Evolutionary conservation across 2,888 invertebrate species (phyloP).

Genomic region (Rhamnusium bicolor): DNA sequence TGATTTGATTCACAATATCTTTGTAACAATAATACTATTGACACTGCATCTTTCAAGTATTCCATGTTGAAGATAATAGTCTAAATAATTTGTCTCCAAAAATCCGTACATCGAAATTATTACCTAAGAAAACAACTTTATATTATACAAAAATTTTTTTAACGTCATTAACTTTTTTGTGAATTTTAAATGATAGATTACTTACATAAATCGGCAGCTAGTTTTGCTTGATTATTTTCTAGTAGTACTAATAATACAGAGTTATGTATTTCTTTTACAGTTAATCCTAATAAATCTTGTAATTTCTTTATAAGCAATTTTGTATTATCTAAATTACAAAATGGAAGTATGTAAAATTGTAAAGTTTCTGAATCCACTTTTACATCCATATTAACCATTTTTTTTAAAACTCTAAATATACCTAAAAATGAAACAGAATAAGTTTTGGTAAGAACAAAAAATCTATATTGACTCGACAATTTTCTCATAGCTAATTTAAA

Average conservation of each 20-base stretch:
- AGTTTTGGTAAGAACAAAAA: no score
- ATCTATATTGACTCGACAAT: no score
- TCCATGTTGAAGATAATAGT: conserved; percentile 72
- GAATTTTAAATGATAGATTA: no score
- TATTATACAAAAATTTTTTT: not conserved
- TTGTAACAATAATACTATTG: conserved; percentile 72
- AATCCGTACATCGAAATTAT: conserved; percentile 70
- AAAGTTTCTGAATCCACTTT: conserved; percentile 76
- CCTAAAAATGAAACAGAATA: no score
- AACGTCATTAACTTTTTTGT: no score
- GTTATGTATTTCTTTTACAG: conserved; percentile 68
- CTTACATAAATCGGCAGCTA: conserved; percentile 73
- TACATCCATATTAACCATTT: conserved; percentile 74
- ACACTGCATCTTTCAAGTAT: conserved; percentile 71
- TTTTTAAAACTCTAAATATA: conserved; percentile 73
- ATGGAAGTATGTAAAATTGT: conserved; percentile 73
- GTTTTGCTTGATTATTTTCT: conserved; percentile 50
- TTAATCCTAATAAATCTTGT: conserved; percentile 68
- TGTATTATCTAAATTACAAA: conserved; percentile 72
- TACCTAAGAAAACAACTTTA: conserved; percentile 29
- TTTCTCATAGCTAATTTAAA: no score
- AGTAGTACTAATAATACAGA: conserved; percentile 73
- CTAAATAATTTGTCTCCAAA: conserved; percentile 72
- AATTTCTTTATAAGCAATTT: conserved; percentile 73
- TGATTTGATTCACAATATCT: conserved; percentile 70